Evolutionary conservation across 2,797 vertebrate genomes (phyloP).

Genomic region (Acanthis flammea): DNA sequence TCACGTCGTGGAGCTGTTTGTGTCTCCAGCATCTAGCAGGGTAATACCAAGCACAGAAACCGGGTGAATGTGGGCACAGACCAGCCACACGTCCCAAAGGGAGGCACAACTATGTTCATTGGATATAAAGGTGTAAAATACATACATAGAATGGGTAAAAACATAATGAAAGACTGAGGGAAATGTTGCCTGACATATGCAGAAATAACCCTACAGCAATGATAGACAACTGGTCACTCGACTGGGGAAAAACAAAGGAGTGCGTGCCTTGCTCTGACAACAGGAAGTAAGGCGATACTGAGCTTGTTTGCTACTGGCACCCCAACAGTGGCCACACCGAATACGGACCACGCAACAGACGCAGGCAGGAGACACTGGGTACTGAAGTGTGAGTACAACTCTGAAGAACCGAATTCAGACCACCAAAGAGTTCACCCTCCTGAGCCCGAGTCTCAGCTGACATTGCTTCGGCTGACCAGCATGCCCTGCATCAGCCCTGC

Average conservation of each 20-base stretch:
- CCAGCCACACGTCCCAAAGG: neutral
- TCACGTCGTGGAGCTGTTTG: neutral
- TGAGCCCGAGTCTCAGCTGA: neutral
- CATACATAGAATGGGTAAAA: rapidly evolving
- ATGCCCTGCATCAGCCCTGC: neutral
- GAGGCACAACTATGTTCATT: neutral
- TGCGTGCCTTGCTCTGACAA: neutral
- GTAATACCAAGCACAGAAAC: neutral
- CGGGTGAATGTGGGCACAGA: neutral
- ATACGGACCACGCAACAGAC: rapidly evolving
- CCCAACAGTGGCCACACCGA: rapidly evolving
- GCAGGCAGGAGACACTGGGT: rapidly evolving
- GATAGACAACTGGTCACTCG: neutral
- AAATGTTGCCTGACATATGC: neutral
- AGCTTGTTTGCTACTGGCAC: neutral
- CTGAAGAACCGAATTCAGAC: rapidly evolving
- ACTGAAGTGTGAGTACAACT: rapidly evolving
- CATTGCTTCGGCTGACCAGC: neutral
- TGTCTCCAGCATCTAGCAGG: neutral
- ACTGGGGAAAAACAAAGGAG: neutral
- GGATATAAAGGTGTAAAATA: neutral
- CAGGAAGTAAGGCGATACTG: neutral
- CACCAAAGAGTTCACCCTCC: rapidly evolving
- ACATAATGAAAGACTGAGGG: neutral
- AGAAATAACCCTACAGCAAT: neutral